Evolutionary conservation across 2,888 invertebrate genomes (phyloP).

Genomic region (Gymnocheta viridis): DNA sequence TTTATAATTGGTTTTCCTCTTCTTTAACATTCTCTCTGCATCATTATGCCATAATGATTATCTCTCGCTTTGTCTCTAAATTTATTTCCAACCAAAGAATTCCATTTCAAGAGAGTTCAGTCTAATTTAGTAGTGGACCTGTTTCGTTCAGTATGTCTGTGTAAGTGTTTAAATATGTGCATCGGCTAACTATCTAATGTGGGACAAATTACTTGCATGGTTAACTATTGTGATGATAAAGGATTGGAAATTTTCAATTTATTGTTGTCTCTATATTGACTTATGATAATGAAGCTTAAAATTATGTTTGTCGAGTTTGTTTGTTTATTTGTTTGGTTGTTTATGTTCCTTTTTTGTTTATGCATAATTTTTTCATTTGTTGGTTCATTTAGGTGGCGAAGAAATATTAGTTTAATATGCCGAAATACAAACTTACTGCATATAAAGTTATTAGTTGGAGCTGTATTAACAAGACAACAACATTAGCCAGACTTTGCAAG

Average conservation of each 20-base stretch:
- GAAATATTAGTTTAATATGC: constrained; percentile 59
- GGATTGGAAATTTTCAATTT: constrained; percentile 69
- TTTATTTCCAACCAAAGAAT: constrained; percentile 35
- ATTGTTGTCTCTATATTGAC: constrained; percentile 69
- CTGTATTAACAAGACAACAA: constrained; percentile 61
- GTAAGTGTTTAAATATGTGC: not conserved
- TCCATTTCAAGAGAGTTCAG: constrained; percentile 33
- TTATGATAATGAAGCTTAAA: constrained; percentile 70
- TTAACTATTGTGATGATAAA: constrained; percentile 68
- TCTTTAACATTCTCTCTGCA: constrained; percentile 21
- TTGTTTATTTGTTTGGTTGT: too few relatives aligned
- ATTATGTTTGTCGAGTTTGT: constrained; percentile 65
- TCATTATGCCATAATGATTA: constrained; percentile 49
- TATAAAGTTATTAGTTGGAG: constrained; percentile 49
- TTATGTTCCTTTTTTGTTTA: constrained; percentile 22
- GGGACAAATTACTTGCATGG: constrained; percentile 69
- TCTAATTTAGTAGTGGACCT: constrained; percentile 56
- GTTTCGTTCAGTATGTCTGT: not conserved
- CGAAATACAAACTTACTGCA: constrained; percentile 20
- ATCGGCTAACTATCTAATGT: constrained; percentile 44
- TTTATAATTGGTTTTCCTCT: constrained; percentile 13
- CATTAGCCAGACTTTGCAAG: constrained; percentile 53
- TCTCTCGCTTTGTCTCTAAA: not conserved
- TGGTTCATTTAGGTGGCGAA: constrained; percentile 37
- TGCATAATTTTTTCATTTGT: constrained; percentile 35